Evolutionary conservation across 1,140 invertebrate species (phyloP).

Genomic region (Trissolcus basalis): DNA sequence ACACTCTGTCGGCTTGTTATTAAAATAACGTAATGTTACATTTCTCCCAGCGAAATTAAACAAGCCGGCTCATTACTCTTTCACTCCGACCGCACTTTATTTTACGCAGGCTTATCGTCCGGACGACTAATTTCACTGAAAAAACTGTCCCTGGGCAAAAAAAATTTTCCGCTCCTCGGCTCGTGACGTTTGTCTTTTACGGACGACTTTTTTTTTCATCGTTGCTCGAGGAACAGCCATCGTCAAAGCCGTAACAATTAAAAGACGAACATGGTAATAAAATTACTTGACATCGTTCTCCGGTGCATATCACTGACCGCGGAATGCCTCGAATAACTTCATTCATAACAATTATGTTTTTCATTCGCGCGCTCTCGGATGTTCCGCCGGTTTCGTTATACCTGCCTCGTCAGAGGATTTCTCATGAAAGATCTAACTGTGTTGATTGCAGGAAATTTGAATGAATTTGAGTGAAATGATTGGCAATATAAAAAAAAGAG

Average conservation of each 20-base stretch:
- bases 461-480: too few relatives aligned
- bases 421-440: not conserved
- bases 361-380: not conserved
- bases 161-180: constrained; percentile 5
- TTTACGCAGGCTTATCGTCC: not conserved
- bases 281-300: constrained; percentile 28
- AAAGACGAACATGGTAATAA: constrained; percentile 46
- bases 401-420: constrained; percentile 5
- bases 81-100: not conserved
- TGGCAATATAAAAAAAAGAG: too few relatives aligned
- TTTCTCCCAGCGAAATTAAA: not conserved
- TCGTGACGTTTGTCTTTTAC: constrained; percentile 25
- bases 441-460: too few relatives aligned
- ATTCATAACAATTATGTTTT: constrained; percentile 54
- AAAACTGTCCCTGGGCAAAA: constrained; percentile 6
- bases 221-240: constrained; percentile 1
- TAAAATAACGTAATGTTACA: constrained; percentile 6
- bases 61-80: not conserved
- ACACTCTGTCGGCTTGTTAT: constrained; percentile 22
- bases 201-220: constrained; percentile 18
- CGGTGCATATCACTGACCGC: constrained; percentile 28
- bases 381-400: constrained; percentile 1
- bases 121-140: constrained; percentile 8
- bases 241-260: constrained; percentile 41
- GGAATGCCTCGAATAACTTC: constrained; percentile 53